These are phyloP conservation scores for Eristalis pertinax DNA, from an alignment of 2,888 invertebrate genomes.

Conservation along the genomic window DNA sequence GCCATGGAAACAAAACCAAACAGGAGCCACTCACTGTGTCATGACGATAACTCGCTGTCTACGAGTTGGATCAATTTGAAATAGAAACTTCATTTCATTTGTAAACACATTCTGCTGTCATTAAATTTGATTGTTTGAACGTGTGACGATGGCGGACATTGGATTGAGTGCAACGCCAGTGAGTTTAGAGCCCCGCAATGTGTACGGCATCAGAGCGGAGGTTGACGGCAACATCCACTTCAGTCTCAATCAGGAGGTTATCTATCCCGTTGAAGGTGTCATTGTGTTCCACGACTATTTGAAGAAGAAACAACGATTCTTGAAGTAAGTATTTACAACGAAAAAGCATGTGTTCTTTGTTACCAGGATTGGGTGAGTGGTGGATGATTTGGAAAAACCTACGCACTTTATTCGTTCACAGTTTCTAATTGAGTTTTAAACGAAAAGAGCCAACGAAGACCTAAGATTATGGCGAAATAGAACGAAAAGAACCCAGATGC, in stretches of 20 bases:
- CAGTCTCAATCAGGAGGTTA: conserved; percentile 87
- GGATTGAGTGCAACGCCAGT: conserved; percentile 72
- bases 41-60: conserved; percentile 23
- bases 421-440: too few species aligned
- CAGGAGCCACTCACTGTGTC: background rate
- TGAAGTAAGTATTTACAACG: conserved; percentile 81
- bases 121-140: background rate
- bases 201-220: conserved; percentile 80
- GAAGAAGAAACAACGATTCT: conserved; percentile 88
- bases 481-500: too few species aligned
- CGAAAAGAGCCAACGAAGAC: too few species aligned
- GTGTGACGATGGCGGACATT: conserved; percentile 46
- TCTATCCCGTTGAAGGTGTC: conserved; percentile 91
- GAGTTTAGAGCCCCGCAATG: conserved; percentile 78
- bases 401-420: too few species aligned
- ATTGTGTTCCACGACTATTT: conserved; percentile 88
- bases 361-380: too few species aligned
- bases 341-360: too few species aligned
- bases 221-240: conserved; percentile 88
- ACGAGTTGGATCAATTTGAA: conserved; percentile 42
- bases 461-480: too few species aligned
- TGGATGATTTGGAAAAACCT: too few species aligned
- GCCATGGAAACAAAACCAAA: background rate
- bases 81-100: background rate
- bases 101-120: background rate